Evolutionary conservation across 2,888 invertebrate genomes (phyloP).

Genomic region (Cheiracanthium punctorium): DNA sequence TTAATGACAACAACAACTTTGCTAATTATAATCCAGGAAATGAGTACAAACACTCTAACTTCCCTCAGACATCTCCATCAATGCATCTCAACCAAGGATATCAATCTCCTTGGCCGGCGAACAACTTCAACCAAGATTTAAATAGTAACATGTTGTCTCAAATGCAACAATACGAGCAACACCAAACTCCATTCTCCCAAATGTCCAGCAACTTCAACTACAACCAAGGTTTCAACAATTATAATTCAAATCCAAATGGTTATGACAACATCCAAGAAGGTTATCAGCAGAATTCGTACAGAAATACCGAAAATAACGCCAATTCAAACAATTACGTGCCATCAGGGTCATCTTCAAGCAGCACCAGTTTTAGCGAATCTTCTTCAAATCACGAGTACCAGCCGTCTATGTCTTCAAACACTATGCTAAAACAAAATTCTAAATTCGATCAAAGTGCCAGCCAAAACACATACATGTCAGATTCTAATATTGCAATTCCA

Average conservation of each 20-base stretch:
- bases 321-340: conserved; percentile 31
- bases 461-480: conserved; percentile 35
- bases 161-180: background rate
- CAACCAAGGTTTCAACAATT: background rate
- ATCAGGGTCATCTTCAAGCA: conserved; percentile 40
- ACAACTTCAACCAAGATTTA: background rate
- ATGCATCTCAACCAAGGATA: background rate
- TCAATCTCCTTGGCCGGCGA: background rate
- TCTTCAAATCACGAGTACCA: background rate
- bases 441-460: conserved; percentile 46
- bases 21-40: background rate
- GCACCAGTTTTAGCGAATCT: conserved; percentile 37
- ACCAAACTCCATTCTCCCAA: background rate
- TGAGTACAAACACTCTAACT: background rate
- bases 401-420: background rate
- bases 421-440: conserved; percentile 31
- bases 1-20: conserved; percentile 30
- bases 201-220: background rate
- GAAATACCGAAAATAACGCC: conserved; percentile 14
- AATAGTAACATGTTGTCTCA: background rate
- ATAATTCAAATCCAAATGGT: background rate
- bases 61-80: background rate
- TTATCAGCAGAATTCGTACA: background rate
- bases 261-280: background rate
- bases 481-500: conserved; percentile 35